phyloP scores from a whole-genome alignment of 2,113 vertebrate species.

The Saguinus imperator region DNA sequence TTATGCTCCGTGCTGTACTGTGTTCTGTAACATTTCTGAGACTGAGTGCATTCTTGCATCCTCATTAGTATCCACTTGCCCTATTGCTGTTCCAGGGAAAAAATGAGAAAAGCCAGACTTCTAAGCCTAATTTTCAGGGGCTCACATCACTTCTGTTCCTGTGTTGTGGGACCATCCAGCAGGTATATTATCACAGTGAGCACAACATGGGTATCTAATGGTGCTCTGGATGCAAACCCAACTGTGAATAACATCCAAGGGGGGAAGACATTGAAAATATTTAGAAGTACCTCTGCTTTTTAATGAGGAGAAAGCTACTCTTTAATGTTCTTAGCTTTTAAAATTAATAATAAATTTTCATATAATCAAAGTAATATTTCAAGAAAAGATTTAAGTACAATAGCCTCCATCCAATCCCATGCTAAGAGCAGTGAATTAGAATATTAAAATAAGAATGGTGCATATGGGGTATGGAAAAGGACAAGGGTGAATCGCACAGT shows the following conservation, averaged over 20 bases:
- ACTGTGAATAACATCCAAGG: neutral
- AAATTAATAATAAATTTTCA: neutral
- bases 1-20: neutral
- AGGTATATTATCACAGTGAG: neutral
- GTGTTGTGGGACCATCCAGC: neutral
- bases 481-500: neutral
- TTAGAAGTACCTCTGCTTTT: neutral
- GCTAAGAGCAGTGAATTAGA: neutral
- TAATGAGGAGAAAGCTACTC: neutral
- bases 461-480: neutral
- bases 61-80: neutral
- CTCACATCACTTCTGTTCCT: neutral
- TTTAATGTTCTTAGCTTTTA: neutral
- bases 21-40: neutral
- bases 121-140: neutral
- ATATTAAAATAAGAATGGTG: neutral
- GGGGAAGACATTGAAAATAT: neutral
- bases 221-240: neutral
- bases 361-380: neutral
- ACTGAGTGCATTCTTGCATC: neutral
- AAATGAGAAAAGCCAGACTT: neutral
- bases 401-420: neutral
- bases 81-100: neutral
- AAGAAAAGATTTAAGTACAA: neutral
- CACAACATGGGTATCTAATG: neutral